Base-by-base conservation (phyloP, 2,888 invertebrate species). In the Argyra leucocephala region DNA sequence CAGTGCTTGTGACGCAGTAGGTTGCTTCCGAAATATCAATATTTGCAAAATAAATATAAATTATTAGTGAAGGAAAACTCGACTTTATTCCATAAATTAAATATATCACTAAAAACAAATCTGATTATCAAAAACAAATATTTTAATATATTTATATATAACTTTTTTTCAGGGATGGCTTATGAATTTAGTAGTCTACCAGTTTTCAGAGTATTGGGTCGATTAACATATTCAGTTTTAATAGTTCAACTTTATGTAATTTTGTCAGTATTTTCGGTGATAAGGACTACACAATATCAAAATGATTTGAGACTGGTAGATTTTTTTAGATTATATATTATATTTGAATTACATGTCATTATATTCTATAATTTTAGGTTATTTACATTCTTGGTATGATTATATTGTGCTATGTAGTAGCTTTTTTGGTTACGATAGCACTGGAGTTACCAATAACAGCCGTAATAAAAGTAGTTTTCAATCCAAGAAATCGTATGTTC, bases 201-300 rank as follows among this genome's bases (percentile, higher is more conserved):
- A 1, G 31, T 75, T 22, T 76, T 76, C 57, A 71, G 73, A 0
- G 69, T 74, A 3, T 66, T 78, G 65, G 74, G 74, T 12, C 72
- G 74, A 59, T 66, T 78, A 24, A 76, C 78, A 12, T 78, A 72
- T 67, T 79, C 77, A 65, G 70, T 74, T 0, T 78, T 72, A 65
- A 65, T 78, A 1, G 76, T 77, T 73, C 79, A 78, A 62, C 67
- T 76, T 10, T 22, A 76, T 57, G 69, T 76, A 59, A 15, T 48
- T 18, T 2, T 48, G 3, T 48, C n/a, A 18, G n/a, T 48, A n/a
- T 48, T 48, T 18, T 1, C 48, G 5, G 48, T 18, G 2, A 15
- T 48, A 15, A 48, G 48, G 18, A 15, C 15, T 48, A 15, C n/a
- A 48, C 12, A 48, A 2, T 48, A 12, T 48, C 48, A 48, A 48